Evolutionary conservation across 2,113 vertebrate species (phyloP), one percentile per base, ranked within the genome.

Genomic region (Eretmochelys imbricata): DNA sequence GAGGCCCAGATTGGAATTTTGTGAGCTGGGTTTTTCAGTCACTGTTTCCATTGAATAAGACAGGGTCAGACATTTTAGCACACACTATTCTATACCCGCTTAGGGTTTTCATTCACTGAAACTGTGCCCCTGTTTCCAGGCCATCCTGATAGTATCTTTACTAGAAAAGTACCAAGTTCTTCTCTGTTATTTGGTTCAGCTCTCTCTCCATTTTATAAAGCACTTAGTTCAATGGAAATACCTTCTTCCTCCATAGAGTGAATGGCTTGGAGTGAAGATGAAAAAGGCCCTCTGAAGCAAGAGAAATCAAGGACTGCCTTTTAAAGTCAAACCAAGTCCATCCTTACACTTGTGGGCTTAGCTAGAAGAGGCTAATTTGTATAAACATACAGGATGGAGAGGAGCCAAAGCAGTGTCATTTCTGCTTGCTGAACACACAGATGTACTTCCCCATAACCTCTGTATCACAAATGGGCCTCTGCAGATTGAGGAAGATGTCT

Each of bases 141-240:
- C 57, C 57, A 17, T n/a, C 48, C 87, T 27, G 8, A 89, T 86
- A 27, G 82, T 35, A 50, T 59, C 24, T 81, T 24, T n/a, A 20
- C 78, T 91, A 81, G 51, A 92, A n/a, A 9, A 25, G n/a, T 91
- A 46, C 17, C 49, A 95, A 51, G 24, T 31, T 94, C 42, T 84
- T 88, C 54, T 87, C 17, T 76, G 85, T 25, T 29, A 84, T 19
- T 10, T 89, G 8, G 20, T 81, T 84, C 95, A 35, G 51, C 72
- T 87, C 38, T 19, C 25, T 92, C 79, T 89, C n/a, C 89, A 31
- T 85, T 90, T 89, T 69, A 3, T 11, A 1, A 25, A 84, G 59
- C 0, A 55, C 90, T 91, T 90, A 53, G 75, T 97, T 94, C 89
- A 90, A 91, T 59, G 89, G 87, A 57, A 8, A 80, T 69, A 59